Evolutionary conservation across 2,888 invertebrate species (phyloP).

Genomic region (Neelides folsomi): DNA sequence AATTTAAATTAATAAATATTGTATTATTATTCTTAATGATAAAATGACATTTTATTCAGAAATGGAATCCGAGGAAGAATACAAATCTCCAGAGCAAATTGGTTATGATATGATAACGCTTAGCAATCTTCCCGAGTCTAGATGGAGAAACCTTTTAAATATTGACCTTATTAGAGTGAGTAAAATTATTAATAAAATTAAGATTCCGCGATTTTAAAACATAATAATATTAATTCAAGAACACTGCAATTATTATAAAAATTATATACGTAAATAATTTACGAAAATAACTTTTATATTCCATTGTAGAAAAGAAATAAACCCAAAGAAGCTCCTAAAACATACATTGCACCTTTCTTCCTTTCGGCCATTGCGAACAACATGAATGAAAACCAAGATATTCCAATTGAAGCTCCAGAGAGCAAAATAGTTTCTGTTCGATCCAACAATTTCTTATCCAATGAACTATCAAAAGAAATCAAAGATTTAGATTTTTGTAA

Average conservation of each 20-base stretch:
- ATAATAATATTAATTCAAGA: not conserved
- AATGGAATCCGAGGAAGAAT: slow-evolving; percentile 39
- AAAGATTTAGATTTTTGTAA: not conserved
- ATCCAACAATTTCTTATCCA: not conserved
- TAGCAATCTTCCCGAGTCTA: slow-evolving; percentile 67
- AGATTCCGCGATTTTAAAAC: not conserved
- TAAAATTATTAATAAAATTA: not conserved
- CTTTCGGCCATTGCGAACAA: slow-evolving; percentile 47
- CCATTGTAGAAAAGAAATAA: slow-evolving; percentile 54
- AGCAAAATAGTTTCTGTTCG: not conserved
- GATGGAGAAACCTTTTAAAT: slow-evolving; percentile 82
- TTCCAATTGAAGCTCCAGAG: not conserved
- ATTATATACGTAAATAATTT: not conserved
- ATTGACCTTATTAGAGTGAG: slow-evolving; percentile 67
- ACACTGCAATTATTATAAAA: slow-evolving; percentile 1
- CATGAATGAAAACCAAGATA: not conserved
- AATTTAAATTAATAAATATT: not conserved
- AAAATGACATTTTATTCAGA: slow-evolving; percentile 37
- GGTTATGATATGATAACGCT: slow-evolving; percentile 64
- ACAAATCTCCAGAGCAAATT: slow-evolving; percentile 62
- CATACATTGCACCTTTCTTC: slow-evolving; percentile 87
- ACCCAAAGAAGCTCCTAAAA: slow-evolving; percentile 68
- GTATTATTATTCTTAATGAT: not conserved
- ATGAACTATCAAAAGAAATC: not conserved
- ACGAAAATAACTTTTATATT: not conserved